Base-by-base conservation (phyloP, 2,888 invertebrate species). In the Holacanthella duospinosa region DNA sequence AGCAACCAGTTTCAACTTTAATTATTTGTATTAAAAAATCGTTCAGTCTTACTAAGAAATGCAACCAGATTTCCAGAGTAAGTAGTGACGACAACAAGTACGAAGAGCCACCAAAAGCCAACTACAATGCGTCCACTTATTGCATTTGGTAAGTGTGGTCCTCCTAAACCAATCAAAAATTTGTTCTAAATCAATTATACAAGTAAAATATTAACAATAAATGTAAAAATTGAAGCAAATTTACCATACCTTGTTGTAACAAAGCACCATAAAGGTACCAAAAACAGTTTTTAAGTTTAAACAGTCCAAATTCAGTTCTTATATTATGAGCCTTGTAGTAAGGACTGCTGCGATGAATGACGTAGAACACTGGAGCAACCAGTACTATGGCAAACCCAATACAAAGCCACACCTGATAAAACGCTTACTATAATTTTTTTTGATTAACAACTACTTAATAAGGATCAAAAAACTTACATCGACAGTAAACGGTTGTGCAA, bases 31-130 rank as follows among this genome's bases (percentile, higher is more conserved):
- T 36, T 36, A 36, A 36, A 36, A 36, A 36, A 36, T n/a, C 4
- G 6, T 48, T 48, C 19, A 48, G 4, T 48, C 48, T 48, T 48
- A 48, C 48, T 93, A 53, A 93, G 82, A 77, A 93, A 93, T 0
- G 93, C 93, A 0, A 93, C 93, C 71, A 94, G 81, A 78, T 91
- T 93, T 1, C 93, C 93, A 61, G 91, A 91, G 76, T 93, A 94
- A 0, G 92, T 92, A 24, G 93, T 93, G 0, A 93, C 88, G 25
- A 93, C 82, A 0, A 93, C 88, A 66, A 93, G 81, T 0, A 93
- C 92, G 1, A 90, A 89, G 57, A 93, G 77, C 93, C 93, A 93
- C 93, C 93, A 94, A 1, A 89, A 85, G 0, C 90, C 91, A 0
- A 93, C 85, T 2, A 93, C 82, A 6, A 93, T 77, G 4, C 93